Percentiles rank a stretch among this genome's conserved stretches.
Evolutionary conservation across 2,888 invertebrate species (phyloP).

Genomic region (Drosophila silvestris): DNA sequence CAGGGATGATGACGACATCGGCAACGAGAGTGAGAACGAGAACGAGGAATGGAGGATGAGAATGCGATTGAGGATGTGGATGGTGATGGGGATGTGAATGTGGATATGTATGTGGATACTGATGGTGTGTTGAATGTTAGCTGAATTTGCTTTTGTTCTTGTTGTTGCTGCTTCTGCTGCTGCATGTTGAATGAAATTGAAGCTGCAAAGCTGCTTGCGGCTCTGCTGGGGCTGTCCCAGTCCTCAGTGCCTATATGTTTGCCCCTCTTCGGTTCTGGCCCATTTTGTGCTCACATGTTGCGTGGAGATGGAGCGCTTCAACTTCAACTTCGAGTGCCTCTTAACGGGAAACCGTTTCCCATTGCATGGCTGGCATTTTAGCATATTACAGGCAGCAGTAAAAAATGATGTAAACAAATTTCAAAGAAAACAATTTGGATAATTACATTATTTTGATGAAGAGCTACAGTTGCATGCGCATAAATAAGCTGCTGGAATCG

Average conservation of each 20-base stretch:
- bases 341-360: slow-evolving; percentile 76
- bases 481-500: slow-evolving; percentile 50
- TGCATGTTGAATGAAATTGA: slow-evolving; percentile 67
- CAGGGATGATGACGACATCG: slow-evolving; percentile 10
- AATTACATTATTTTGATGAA: slow-evolving; percentile 81
- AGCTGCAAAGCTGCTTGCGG: slow-evolving; percentile 57
- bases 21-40: slow-evolving; percentile 12
- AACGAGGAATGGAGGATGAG: not conserved
- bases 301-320: slow-evolving; percentile 21
- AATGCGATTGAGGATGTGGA: not conserved
- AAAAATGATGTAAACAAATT: slow-evolving; percentile 78
- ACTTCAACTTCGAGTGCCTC: slow-evolving; percentile 68
- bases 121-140: slow-evolving; percentile 3
- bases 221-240: slow-evolving; percentile 19
- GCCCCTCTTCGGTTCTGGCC: slow-evolving; percentile 1
- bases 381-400: slow-evolving; percentile 50
- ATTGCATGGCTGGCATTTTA: slow-evolving; percentile 57
- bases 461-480: slow-evolving; percentile 75
- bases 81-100: not conserved
- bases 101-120: slow-evolving; percentile 1
- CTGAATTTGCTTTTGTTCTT: slow-evolving; percentile 33
- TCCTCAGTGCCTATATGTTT: slow-evolving; percentile 8
- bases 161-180: slow-evolving; percentile 27
- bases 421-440: slow-evolving; percentile 81
- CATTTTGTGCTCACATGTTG: slow-evolving; percentile 29